These are phyloP conservation scores for Parascotia fuliginaria DNA, from an alignment of 2,888 invertebrate species.

Conservation along the genomic window DNA sequence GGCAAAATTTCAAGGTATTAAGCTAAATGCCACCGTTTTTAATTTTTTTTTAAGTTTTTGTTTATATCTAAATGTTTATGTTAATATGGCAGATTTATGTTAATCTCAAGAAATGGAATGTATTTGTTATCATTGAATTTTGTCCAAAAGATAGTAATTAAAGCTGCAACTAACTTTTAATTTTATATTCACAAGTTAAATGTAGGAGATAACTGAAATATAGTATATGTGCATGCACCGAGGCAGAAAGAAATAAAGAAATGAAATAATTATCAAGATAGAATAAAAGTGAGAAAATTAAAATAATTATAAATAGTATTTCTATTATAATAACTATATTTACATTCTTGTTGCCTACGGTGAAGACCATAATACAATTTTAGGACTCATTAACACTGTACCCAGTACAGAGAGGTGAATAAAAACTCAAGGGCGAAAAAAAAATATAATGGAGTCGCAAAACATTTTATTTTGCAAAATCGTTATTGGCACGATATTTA, in stretches of 20 bases:
- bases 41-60: background rate
- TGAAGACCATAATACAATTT: too few species aligned
- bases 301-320: too few species aligned
- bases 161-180: background rate
- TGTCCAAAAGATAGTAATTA: slow-evolving; percentile 10
- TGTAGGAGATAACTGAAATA: too few species aligned
- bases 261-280: background rate
- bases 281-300: too few species aligned
- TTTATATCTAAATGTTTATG: background rate
- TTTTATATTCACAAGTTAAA: background rate
- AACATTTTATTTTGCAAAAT: too few species aligned
- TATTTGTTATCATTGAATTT: slow-evolving; percentile 13
- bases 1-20: slow-evolving; percentile 13
- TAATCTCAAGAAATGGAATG: slow-evolving; percentile 41
- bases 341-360: background rate
- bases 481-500: too few species aligned
- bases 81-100: slow-evolving; percentile 1
- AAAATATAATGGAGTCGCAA: too few species aligned
- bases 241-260: background rate
- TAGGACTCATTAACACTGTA: too few species aligned
- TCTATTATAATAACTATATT: background rate
- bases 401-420: too few species aligned
- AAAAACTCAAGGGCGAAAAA: background rate
- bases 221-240: background rate
- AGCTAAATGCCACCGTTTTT: slow-evolving; percentile 22